Evolutionary conservation across 2,888 invertebrate genomes (phyloP).

Genomic region (Pristionchus entomophagus): DNA sequence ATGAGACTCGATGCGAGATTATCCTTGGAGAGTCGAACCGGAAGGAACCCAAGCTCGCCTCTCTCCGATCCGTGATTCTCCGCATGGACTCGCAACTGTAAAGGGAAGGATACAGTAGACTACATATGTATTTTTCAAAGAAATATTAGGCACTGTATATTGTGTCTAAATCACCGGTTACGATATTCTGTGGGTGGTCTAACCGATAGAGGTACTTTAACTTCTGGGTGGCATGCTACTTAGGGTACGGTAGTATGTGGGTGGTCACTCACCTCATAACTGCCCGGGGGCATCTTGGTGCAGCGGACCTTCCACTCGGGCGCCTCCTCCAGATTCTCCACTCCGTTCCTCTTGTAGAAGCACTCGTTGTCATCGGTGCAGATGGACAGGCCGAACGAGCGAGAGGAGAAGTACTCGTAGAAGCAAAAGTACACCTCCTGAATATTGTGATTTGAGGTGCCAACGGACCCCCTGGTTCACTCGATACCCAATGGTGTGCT

Average conservation of each 20-base stretch:
- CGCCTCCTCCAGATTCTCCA: conserved; percentile 57
- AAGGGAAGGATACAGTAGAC: not conserved
- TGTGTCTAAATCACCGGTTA: too few species aligned
- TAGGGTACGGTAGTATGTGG: not conserved
- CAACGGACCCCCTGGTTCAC: too few species aligned
- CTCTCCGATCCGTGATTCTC: conserved; percentile 66
- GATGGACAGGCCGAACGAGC: conserved; percentile 59
- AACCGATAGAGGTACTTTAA: too few species aligned
- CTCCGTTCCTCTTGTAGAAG: conserved; percentile 62
- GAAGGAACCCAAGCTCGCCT: conserved; percentile 69
- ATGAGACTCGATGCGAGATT: conserved; percentile 18
- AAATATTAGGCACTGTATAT: not conserved
- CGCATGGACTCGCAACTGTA: conserved; percentile 67
- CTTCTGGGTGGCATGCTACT: too few species aligned
- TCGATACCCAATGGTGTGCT: too few species aligned
- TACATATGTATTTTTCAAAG: not conserved
- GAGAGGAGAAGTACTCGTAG: conserved; percentile 66
- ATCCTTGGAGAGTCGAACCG: conserved; percentile 60
- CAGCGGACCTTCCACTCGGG: conserved; percentile 68
- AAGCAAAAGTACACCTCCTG: conserved; percentile 68
- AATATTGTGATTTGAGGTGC: too few species aligned
- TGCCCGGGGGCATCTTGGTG: conserved; percentile 63
- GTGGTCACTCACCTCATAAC: conserved; percentile 57
- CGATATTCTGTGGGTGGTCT: too few species aligned
- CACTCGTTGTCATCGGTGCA: conserved; percentile 68